Base-by-base conservation (phyloP, 2,888 invertebrate species). In the Nasonia oneida region DNA sequence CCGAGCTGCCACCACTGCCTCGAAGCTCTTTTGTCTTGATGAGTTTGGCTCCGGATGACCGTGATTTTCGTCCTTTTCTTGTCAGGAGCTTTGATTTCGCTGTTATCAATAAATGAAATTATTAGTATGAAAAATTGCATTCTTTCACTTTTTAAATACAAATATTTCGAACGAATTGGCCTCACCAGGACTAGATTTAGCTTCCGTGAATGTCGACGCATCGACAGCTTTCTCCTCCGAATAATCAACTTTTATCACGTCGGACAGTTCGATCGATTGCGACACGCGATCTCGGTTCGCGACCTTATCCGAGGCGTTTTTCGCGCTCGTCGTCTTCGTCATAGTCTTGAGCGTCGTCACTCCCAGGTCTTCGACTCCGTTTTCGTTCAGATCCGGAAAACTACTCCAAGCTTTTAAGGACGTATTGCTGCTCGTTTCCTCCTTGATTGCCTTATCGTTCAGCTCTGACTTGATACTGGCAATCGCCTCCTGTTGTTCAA, bases 391-490 rank as follows among this genome's bases (percentile, higher is more conserved):
- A 18, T 88, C 87, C 0, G 92, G 91, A 84, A 91, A 87, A 86
- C 92, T 92, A 77, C 89, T 91, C 92, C 92, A 92, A 18, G 90
- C 89, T 87, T 92, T 92, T 6, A 92, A 76, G 29, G 89, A 85
- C n/a, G 47, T 10, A 14, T 79, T 78, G 74, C 77, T 77, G 18
- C 81, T 77, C 3, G 80, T 75, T 33, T 87, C 82, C 47, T 87
- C 87, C 15, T 79, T 82, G 8, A 76, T 83, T 15, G 74, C 47
- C 3, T 33, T 61, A 2, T 53, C 57, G 10, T 5, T 76, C 29
- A 50, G 23, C 29, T 70, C 70, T 3, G 42, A 57, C 10, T 57
- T 84, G 15, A 39, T 73, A 0, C 29, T 33, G 5, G 37, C 67
- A 15, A 81, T 75, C 10, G 29, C 23, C 8, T 85, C 78, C 5